phyloP scores from a whole-genome alignment of 2,797 vertebrate genomes.

The Pogonophryne albipinna region DNA sequence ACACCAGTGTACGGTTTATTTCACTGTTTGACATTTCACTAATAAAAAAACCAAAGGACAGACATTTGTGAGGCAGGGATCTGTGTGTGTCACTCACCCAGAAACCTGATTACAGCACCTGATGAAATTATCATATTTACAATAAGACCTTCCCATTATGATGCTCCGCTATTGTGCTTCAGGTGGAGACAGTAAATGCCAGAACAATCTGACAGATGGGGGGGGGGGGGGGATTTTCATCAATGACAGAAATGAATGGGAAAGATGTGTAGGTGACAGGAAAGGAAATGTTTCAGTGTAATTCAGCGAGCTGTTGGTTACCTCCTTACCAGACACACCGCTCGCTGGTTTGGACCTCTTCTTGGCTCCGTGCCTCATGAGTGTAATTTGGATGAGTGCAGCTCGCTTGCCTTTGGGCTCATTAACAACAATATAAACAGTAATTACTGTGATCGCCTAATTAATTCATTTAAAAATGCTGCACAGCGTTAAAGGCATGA shows the following conservation, averaged over 20 bases:
- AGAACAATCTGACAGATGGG: slow-evolving; percentile 64
- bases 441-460: slow-evolving; percentile 90
- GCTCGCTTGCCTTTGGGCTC: slow-evolving; percentile 89
- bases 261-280: slow-evolving; percentile 21
- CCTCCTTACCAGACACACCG: slow-evolving; percentile 53
- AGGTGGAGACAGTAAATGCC: slow-evolving; percentile 73
- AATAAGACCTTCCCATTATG: slow-evolving; percentile 70
- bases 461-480: slow-evolving; percentile 88
- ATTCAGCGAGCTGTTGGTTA: slow-evolving; percentile 29
- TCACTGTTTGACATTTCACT: slow-evolving; percentile 50
- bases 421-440: slow-evolving; percentile 91
- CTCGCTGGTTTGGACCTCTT: slow-evolving; percentile 80
- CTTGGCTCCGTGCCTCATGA: slow-evolving; percentile 85
- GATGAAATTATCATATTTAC: slow-evolving; percentile 73
- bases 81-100: slow-evolving; percentile 41
- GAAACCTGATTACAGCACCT: slow-evolving; percentile 60
- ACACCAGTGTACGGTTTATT: background rate
- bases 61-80: slow-evolving; percentile 21
- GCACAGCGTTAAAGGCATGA: slow-evolving; percentile 78
- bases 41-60: slow-evolving; percentile 38
- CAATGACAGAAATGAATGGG: slow-evolving; percentile 13
- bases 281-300: slow-evolving; percentile 37
- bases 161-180: slow-evolving; percentile 52
- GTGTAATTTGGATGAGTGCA: slow-evolving; percentile 89
- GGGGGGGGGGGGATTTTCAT: slow-evolving; percentile 23